These are phyloP conservation scores for human DNA, from an alignment of 2,113 vertebrate species.

Conservation along the genomic window GRCh38 chr2:18907001-18907500, in stretches of 20 bases:
- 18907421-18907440: background rate
- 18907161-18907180: background rate
- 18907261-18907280: background rate
- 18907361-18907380: background rate
- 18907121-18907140: rapidly evolving
- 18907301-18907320: background rate
- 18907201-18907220: background rate
- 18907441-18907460: background rate
- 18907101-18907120: no score
- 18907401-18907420: background rate
- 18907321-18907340: background rate
- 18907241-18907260: background rate
- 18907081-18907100: no score
- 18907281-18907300: background rate
- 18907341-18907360: background rate
- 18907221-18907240: background rate
- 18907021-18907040: background rate
- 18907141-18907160: background rate
- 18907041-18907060: background rate
- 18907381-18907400: background rate
- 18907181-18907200: background rate
- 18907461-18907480: background rate
- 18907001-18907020: background rate
- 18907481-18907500: background rate
- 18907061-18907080: background rate